phyloP scores from a whole-genome alignment of 2,797 vertebrate genomes.

The Botia kubotai region DNA sequence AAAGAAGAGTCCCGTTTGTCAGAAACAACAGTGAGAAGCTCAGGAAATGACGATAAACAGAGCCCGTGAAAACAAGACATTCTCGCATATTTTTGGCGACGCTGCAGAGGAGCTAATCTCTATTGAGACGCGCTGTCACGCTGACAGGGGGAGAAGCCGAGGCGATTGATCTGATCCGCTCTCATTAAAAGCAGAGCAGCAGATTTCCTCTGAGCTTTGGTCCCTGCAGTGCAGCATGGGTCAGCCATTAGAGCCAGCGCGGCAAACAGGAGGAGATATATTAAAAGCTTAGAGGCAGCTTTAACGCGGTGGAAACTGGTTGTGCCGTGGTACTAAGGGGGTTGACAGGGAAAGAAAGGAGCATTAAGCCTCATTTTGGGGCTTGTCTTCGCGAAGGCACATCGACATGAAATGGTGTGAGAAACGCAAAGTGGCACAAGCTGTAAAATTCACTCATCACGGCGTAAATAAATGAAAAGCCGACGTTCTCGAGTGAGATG shows the following conservation, averaged over 20 bases:
- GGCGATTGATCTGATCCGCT: conserved; percentile 69
- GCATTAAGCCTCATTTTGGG: conserved; percentile 54
- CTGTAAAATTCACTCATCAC: conserved; percentile 57
- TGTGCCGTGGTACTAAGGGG: conserved; percentile 35
- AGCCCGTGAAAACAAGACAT: conserved; percentile 65
- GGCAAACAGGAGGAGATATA: conserved; percentile 68
- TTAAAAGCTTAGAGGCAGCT: conserved; percentile 69
- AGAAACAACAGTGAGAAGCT: conserved; percentile 62
- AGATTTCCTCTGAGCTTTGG: conserved; percentile 70
- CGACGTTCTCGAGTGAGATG: conserved; percentile 43
- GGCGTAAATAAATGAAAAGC: conserved; percentile 62
- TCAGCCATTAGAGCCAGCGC: conserved; percentile 71
- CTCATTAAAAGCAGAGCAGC: conserved; percentile 75
- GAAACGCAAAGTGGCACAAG: conserved; percentile 59
- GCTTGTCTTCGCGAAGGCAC: conserved; percentile 32
- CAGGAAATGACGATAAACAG: conserved; percentile 62
- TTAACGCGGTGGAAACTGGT: conserved; percentile 50
- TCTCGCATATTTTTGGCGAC: conserved; percentile 59
- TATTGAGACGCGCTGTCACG: conserved; percentile 56
- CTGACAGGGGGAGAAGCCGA: conserved; percentile 43
- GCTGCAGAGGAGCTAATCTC: conserved; percentile 54
- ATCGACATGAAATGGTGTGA: conserved; percentile 52
- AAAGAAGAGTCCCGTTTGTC: conserved; percentile 66
- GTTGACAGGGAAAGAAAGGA: conserved; percentile 47
- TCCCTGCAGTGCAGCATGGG: conserved; percentile 65